Evolutionary conservation across 1,140 invertebrate genomes (phyloP).

Genomic region (Littorina saxatilis): DNA sequence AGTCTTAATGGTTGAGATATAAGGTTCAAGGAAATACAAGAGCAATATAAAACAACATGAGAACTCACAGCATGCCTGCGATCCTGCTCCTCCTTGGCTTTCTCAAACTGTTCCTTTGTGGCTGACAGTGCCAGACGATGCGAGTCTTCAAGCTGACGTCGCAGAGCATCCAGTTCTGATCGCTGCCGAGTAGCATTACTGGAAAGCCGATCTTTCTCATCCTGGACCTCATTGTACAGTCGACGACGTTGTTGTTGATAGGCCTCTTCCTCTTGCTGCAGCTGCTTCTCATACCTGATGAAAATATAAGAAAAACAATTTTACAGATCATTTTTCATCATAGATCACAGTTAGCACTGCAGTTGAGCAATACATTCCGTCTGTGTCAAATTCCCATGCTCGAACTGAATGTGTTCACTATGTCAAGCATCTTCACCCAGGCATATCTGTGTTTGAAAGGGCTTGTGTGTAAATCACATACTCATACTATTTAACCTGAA

Average conservation of each 20-base stretch:
- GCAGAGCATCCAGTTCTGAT: slow-evolving; percentile 72
- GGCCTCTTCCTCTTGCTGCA: slow-evolving; percentile 75
- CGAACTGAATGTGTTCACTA: too few species aligned
- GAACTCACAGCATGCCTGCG: slow-evolving; percentile 70
- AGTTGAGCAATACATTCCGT: too few species aligned
- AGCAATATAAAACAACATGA: slow-evolving; percentile 16
- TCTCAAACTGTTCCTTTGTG: slow-evolving; percentile 74
- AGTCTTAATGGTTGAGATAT: too few species aligned
- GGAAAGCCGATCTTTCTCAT: slow-evolving; percentile 74
- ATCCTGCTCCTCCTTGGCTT: slow-evolving; percentile 74
- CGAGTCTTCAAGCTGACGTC: slow-evolving; percentile 73
- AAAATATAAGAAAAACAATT: too few species aligned
- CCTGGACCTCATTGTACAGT: slow-evolving; percentile 73
- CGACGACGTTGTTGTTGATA: slow-evolving; percentile 73
- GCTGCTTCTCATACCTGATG: slow-evolving; percentile 74
- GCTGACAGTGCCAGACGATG: slow-evolving; percentile 70
- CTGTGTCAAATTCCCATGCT: too few species aligned
- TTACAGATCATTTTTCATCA: too few species aligned
- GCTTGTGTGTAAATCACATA: too few species aligned
- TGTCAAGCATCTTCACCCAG: too few species aligned
- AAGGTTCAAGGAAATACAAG: background rate
- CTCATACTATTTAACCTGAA: too few species aligned
- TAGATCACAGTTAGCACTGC: too few species aligned
- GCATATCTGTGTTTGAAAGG: too few species aligned
- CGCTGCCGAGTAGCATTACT: slow-evolving; percentile 68